A percentile compares a stretch with the other conserved stretches of the same genome.
phyloP scores from a whole-genome alignment of 2,113 vertebrate genomes.

The Grus americana region DNA sequence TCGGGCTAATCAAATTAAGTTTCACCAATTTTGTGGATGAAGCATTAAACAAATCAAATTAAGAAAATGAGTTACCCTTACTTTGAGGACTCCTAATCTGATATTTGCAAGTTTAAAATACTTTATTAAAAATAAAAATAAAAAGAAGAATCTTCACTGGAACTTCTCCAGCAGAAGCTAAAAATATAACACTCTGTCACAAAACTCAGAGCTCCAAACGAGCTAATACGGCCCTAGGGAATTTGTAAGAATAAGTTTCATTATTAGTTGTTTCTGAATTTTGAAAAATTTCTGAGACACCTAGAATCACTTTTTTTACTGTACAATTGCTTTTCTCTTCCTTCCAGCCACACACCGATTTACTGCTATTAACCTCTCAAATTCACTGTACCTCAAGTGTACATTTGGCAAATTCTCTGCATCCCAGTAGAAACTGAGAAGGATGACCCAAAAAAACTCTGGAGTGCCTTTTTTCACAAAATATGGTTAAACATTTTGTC shows the following conservation, averaged over 20 bases:
- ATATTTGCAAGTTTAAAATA: neutral
- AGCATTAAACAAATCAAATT: neutral
- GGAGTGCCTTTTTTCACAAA: neutral
- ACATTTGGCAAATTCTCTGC: neutral
- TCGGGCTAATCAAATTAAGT: neutral
- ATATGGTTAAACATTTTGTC: neutral
- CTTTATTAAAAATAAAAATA: neutral
- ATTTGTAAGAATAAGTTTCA: neutral
- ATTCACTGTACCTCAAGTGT: neutral
- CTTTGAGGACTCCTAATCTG: neutral
- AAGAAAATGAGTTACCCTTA: neutral
- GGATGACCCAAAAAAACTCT: neutral
- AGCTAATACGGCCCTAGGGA: neutral
- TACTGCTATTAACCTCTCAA: neutral
- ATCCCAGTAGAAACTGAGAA: neutral
- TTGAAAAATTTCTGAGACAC: neutral
- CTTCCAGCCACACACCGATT: neutral
- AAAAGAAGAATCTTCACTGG: neutral
- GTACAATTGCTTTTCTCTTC: neutral
- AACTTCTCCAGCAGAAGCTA: neutral
- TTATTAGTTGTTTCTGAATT: neutral
- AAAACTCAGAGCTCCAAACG: neutral
- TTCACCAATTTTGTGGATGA: neutral
- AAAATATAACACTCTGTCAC: neutral
- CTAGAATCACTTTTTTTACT: neutral